Base-by-base conservation (phyloP, 2,888 invertebrate genomes). In the Andrena chrysosceles region DNA sequence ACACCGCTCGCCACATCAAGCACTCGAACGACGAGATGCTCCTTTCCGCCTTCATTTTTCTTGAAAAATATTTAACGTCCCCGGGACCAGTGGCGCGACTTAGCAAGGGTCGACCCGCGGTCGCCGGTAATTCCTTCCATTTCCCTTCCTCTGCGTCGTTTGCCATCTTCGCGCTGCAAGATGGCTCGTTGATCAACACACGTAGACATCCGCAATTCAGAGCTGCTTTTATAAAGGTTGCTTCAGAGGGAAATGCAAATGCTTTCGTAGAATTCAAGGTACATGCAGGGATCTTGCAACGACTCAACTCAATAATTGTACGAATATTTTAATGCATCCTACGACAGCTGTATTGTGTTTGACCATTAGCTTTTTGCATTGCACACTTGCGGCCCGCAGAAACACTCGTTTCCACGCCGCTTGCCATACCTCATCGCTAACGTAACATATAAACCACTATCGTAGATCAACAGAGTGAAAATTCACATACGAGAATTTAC, bases 1-100 rank as follows among this genome's bases (percentile, higher is more conserved):
- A 69, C 54, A 5, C 8, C n/a, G 67, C 54, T 64, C 33, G 33
- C 59, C 74, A 64, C 72, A 78, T 78, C 77, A 72, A 74, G 54
- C 75, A 49, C 20, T 10, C 29, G 4, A 35, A 7, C 59, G 35
- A 23, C 13, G 10, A 16, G 10, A 26, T 26, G 26, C 26, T 49
- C 48, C n/a, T 10, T 16, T 6, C n/a, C 16, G 13, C 20, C 26
- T 20, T 48, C 33, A 26, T 33, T 35, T 62, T 54, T 35, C 62
- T 70, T 3, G 59, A 54, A n/a, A 77, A 66, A 81, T 54, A 49
- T 81, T 77, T 81, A 13, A 31, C 63, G 7, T 26, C 13, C 54
- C 13, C n/a, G 10, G 2, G 16, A 4, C 16, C 16, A 33, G 13
- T 52, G 16, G 70, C 2, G 29, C 23, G 23, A 35, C 42, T 7